Evolutionary conservation across 2,797 vertebrate genomes (phyloP), one percentile per base, ranked within the genome.

Genomic region (Micromesistius poutassou): DNA sequence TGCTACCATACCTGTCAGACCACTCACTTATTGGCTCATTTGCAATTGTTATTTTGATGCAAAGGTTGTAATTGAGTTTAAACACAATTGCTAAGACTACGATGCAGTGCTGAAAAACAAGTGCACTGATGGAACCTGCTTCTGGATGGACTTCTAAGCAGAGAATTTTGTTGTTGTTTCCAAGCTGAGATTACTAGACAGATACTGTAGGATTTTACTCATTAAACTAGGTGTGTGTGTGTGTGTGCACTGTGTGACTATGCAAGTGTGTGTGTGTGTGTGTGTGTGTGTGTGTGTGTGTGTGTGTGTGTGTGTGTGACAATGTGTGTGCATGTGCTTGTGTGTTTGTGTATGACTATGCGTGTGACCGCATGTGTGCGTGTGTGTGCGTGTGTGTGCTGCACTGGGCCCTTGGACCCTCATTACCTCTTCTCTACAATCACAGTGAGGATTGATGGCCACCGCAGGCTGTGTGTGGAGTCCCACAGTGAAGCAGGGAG

Each of bases 401-500:
- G 3, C 35, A 25, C 36, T 66, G 80, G 40, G 80, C 77, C 74
- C 82, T 72, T 73, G 79, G 78, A 77, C 81, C 81, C 84, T 91
- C 86, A 86, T 92, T 91, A 89, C 86, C 83, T 85, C 83, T 76
- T 81, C 83, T 85, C 79, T 86, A 86, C 90, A 91, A 89, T 91
- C 89, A 87, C 79, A 73, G 78, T 71, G 76, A 80, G 89, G 80
- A 91, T 92, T 92, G 91, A 91, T 82, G 70, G 81, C 72, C 79
- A 5, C 84, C 22, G 38, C 82, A 80, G 85, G 84, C 85, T 79
- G 82, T 62, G 80, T 79, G 81, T 83, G 81, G 87, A 84, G 81
- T 68, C 77, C 83, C 6, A 36, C 82, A 77, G 85, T 81, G 85
- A 86, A 87, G 87, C 84, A 87, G 83, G 87, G 86, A 82, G 83